Base-by-base conservation (phyloP, 2,797 vertebrate species). In the Glossophaga mutica region DNA sequence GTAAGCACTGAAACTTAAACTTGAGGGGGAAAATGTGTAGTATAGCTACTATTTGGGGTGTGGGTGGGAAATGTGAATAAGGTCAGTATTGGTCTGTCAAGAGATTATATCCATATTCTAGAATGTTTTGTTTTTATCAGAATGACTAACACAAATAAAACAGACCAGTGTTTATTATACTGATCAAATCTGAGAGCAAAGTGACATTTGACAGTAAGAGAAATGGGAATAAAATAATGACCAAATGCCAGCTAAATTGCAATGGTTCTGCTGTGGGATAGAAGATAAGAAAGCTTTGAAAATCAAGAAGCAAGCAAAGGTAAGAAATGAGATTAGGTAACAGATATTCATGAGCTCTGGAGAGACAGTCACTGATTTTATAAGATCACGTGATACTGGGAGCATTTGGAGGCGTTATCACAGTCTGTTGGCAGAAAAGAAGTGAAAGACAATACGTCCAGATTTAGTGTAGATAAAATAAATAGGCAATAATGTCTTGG, bases 151-250 rank as follows among this genome's bases (percentile, higher is more conserved):
- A 73, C 29, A 86, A 55, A 62, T 90, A 48, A 70, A 90, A 70
- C 44, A 91, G 42, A 86, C 50, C 26, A 22, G 4, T 70, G 2
- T 73, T 83, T 57, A 87, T 29, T 68, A 12, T 70, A n/a, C 29
- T 94, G 76, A 86, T 88, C 32, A 65, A 90, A 92, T 83, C 74
- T 86, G 55, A 95, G 50, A 81, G 62, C 46, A 83, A 89, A 86
- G 50, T 92, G 87, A 71, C 22, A 78, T 83, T 91, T 91, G n/a
- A 19, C 62, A 0, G 15, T 70, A 92, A 88, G 26, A 86, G 34
- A 91, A 92, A 59, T 32, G 12, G 55, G 16, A 81, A 71, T n/a
- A 34, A 32, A 82, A 68, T 91, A 94, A 74, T 37, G 39, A n/a
- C 57, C 15, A 89, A 90, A 88, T 55, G 44, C n/a, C 50, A 83